Base-by-base conservation (phyloP, 2,888 invertebrate genomes). In the Rhorus exstirpatorius region DNA sequence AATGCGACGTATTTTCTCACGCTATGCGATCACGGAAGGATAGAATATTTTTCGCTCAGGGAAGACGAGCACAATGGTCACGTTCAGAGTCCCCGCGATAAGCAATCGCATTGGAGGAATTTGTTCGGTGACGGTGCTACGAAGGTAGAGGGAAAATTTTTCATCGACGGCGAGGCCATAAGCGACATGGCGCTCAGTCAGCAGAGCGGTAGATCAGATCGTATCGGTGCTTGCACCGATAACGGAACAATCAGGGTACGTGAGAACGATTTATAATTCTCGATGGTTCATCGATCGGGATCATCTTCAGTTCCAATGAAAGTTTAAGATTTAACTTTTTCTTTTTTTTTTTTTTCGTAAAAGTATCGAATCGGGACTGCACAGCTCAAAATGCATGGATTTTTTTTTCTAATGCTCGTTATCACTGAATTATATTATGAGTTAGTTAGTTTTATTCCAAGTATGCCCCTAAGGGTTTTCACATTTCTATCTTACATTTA, bases 1-100 rank as follows among this genome's bases (percentile, higher is more conserved):
- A 93, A 94, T 79, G 94, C 94, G 3, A 93, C 93, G 0, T 93
- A 94, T 24, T 95, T 96, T 70, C 93, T 96, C 12, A 95, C 96
- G 0, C 91, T 96, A 8, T 94, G 94, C 4, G 92, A 93, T 31
- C 94, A 94, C 85, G 95, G 95, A 0, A 92, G 92, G 21, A 93
- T 95, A n/a, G 94, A 95, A 82, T 88, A 96, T 31, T 96, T 91
- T 79, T 79, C 53, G 35, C 80, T 92, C 0, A 76, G 79, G 4
- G 84, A 87, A 7, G 87, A 88, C 17, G 63, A 60, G 21, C 17
- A 49, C 19, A 41, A 41, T 35, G 35, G 61, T 1, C 17, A 14
- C 6, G 41, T 81, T 10, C 86, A 85, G n/a, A 91, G 90, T 71
- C 92, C 93, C 0, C 86, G 86, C 38, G 90, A 91, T 14, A 92